Percentiles rank a stretch among this genome's conserved stretches.
Conservation (phyloP, 1,140 invertebrate genomes). For the Drosophila ercepeae region DNA sequence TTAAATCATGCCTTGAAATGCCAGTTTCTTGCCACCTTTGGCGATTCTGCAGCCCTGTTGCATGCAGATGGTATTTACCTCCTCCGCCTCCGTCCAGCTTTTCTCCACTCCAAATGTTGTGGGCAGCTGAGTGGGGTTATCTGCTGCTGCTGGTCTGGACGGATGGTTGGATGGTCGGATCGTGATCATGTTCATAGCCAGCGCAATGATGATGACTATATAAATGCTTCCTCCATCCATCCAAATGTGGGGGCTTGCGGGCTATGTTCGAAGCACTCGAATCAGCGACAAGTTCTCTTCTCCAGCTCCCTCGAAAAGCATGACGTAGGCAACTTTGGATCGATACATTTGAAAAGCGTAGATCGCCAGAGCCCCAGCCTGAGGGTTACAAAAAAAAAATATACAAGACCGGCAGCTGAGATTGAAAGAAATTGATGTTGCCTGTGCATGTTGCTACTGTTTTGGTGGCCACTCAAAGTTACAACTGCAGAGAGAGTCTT, state of each 20-base stretch:
- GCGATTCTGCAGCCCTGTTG: constrained; percentile 18
- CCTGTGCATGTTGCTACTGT: constrained; percentile 33
- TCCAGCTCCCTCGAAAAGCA: constrained; percentile 26
- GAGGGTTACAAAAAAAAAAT: constrained; percentile 23
- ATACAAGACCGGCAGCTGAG: constrained; percentile 43
- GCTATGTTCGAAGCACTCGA: constrained; percentile 36
- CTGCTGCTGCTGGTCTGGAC: constrained; percentile 38
- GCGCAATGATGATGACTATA: constrained; percentile 47
- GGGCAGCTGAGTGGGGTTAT: constrained; percentile 56
- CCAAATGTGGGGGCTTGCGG: constrained; percentile 30
- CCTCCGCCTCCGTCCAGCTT: not conserved
- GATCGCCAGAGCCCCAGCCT: constrained; percentile 22
- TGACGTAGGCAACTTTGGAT: constrained; percentile 61
- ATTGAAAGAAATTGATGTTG: constrained; percentile 43
- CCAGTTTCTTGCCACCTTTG: not conserved
- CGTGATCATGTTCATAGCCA: constrained; percentile 48
- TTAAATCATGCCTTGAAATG: no score
- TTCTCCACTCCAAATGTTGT: constrained; percentile 17
- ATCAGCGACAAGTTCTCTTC: constrained; percentile 55
- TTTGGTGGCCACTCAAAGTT: constrained; percentile 34
- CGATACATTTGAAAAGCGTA: constrained; percentile 62
- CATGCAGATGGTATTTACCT: not conserved
- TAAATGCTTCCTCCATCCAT: constrained; percentile 56
- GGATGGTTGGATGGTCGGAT: constrained; percentile 37
- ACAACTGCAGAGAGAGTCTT: constrained; percentile 48